A percentile compares a stretch with the other conserved stretches of the same genome.
These are phyloP conservation scores for Mesoligia furuncula DNA, from an alignment of 2,888 invertebrate species.

Conservation along the genomic window DNA sequence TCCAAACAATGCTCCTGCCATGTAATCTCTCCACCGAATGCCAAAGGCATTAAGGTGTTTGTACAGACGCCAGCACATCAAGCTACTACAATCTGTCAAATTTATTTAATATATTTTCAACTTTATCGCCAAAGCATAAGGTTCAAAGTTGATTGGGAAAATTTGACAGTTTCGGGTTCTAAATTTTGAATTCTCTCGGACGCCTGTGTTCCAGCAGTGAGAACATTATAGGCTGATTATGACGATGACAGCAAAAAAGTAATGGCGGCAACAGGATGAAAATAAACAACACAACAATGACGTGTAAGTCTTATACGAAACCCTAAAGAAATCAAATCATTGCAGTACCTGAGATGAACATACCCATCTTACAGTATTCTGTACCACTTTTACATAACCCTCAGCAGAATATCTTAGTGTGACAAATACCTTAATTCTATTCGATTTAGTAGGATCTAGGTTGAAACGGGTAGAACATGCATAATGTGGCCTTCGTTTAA, in stretches of 20 bases:
- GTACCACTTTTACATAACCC: conserved; percentile 5
- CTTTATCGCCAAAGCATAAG: too few relatives aligned
- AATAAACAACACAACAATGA: too few relatives aligned
- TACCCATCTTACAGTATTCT: conserved; percentile 6
- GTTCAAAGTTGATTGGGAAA: too few relatives aligned
- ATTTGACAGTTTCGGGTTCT: too few relatives aligned
- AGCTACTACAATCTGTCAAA: too few relatives aligned
- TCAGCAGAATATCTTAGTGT: conserved; percentile 14
- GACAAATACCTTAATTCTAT: conserved; percentile 32
- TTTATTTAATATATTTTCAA: too few relatives aligned
- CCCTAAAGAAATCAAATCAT: not conserved
- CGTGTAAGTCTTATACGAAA: too few relatives aligned
- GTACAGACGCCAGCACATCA: not conserved
- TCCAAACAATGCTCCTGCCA: not conserved
- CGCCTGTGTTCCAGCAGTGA: too few relatives aligned
- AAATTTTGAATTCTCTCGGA: too few relatives aligned
- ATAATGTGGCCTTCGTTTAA: conserved; percentile 57
- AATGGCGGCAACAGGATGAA: too few relatives aligned
- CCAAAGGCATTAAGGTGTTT: not conserved
- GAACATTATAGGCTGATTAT: too few relatives aligned
- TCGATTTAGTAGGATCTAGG: conserved; percentile 41
- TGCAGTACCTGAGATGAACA: not conserved
- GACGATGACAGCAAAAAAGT: too few relatives aligned
- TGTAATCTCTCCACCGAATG: not conserved
- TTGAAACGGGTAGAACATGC: conserved; percentile 49